Evolutionary conservation across 2,888 invertebrate species (phyloP), one percentile per base, ranked within the genome.

Genomic region (Cephus rjabovi): DNA sequence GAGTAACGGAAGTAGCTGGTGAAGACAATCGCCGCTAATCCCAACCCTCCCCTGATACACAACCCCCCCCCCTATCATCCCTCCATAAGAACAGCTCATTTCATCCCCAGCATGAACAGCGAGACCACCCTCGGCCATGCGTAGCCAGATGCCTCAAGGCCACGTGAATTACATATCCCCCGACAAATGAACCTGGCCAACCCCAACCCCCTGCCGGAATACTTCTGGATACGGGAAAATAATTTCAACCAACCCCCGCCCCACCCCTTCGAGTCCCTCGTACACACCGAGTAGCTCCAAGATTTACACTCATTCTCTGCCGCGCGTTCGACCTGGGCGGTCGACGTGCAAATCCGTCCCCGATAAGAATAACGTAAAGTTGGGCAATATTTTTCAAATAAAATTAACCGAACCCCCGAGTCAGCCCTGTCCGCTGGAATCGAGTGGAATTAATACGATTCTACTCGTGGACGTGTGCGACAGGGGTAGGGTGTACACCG

Each of bases 1-100:
- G 71, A 34, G 34, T 31, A 12, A 71, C 4, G 31, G 34, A 12
- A 12, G 31, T 31, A 23, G 71, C 31, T 34, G 31, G 33, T 12
- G 71, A 11, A 71, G 71, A 71, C 71, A 71, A 71, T 71, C 31
- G 71, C 33, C 23, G 71, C 33, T 71, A 71, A 71, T 71, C 71
- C 31, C 71, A 34, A 71, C 0, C 1, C 31, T n/a, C 71, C 31
- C 23, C 71, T 34, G 4, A 31, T 12, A 70, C 23, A 6, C 71
- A 71, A 31, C 31, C 12, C 71, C 30, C 30, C 30, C 30, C 31
- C 71, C 37, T 3, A 71, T 71, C 31, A 71, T 34, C 71, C 71
- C 71, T 1, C 12, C 15, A 71, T 11, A 15, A 40, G 40, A 40
- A 40, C 4, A 12, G 56, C 9, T 56, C 56, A 56, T 56, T 56